Conservation (phyloP, 2,888 invertebrate species). For the Dryocosmus kuriphilus region DNA sequence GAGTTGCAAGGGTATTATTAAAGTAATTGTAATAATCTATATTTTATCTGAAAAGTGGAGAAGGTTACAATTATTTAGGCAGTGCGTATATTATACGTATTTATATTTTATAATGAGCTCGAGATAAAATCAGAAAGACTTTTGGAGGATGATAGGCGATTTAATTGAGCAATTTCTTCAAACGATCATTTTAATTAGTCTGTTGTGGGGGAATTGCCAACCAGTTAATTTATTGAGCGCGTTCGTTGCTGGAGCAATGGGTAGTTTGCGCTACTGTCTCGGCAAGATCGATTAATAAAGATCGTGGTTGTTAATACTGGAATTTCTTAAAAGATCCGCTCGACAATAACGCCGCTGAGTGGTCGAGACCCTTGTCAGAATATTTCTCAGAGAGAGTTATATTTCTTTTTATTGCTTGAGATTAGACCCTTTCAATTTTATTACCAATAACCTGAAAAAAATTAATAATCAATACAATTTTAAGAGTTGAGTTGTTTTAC, state of each 20-base stretch:
- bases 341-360: neutral
- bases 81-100: neutral
- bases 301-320: constrained; percentile 40
- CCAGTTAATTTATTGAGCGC: constrained; percentile 26
- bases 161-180: constrained; percentile 25
- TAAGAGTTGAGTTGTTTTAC: too few relatives aligned
- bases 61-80: neutral
- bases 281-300: constrained; percentile 44
- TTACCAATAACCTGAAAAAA: neutral
- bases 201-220: constrained; percentile 19
- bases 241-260: neutral
- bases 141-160: constrained; percentile 8
- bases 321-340: constrained; percentile 19
- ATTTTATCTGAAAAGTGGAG: neutral
- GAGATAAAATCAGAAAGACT: constrained; percentile 13
- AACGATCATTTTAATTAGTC: constrained; percentile 32
- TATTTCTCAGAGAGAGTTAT: neutral
- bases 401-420: neutral
- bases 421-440: neutral
- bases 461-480: too few relatives aligned
- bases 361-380: neutral
- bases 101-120: constrained; percentile 5
- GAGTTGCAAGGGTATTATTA: neutral
- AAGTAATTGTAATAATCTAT: constrained; percentile 13
- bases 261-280: neutral